Evolutionary conservation across 2,797 vertebrate species (phyloP).

Genomic region (Scarus forsteni): DNA sequence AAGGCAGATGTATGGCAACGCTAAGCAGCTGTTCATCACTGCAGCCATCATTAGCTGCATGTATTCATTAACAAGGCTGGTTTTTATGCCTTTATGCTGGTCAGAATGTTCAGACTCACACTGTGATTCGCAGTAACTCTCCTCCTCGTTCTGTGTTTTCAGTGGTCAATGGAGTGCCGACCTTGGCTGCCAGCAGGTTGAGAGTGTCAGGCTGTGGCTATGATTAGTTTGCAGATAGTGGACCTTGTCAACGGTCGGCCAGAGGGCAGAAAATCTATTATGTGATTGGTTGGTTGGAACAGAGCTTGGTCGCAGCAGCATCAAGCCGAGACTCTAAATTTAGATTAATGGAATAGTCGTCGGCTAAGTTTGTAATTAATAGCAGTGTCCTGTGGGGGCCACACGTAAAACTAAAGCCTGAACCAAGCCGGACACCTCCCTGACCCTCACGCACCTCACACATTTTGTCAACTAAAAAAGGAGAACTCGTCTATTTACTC

Average conservation of each 20-base stretch:
- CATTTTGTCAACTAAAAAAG: constrained; percentile 45
- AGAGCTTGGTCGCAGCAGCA: constrained; percentile 42
- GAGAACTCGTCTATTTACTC: constrained; percentile 65
- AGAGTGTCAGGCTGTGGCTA: constrained; percentile 55
- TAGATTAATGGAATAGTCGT: constrained; percentile 75
- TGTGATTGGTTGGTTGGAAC: constrained; percentile 69
- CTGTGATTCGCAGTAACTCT: constrained; percentile 40
- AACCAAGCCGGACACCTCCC: constrained; percentile 39
- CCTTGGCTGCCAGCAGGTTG: constrained; percentile 69
- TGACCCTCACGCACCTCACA: constrained; percentile 52
- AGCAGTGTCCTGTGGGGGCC: constrained; percentile 62
- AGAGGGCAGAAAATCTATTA: constrained; percentile 76
- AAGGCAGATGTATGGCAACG: constrained; percentile 58
- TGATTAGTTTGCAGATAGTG: constrained; percentile 77
- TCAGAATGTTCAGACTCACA: constrained; percentile 19
- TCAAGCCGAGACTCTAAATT: constrained; percentile 71
- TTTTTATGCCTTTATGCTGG: constrained; percentile 50
- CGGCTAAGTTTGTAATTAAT: constrained; percentile 76
- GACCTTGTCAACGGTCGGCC: constrained; percentile 63
- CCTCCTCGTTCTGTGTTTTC: background rate
- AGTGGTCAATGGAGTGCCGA: constrained; percentile 56
- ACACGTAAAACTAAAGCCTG: constrained; percentile 52
- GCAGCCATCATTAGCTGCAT: constrained; percentile 61
- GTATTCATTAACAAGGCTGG: constrained; percentile 60
- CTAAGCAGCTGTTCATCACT: constrained; percentile 76